A percentile compares a stretch with the other conserved stretches of the same genome.
These are phyloP conservation scores for Atta texana DNA, from an alignment of 1,140 invertebrate genomes.

Conservation along the genomic window DNA sequence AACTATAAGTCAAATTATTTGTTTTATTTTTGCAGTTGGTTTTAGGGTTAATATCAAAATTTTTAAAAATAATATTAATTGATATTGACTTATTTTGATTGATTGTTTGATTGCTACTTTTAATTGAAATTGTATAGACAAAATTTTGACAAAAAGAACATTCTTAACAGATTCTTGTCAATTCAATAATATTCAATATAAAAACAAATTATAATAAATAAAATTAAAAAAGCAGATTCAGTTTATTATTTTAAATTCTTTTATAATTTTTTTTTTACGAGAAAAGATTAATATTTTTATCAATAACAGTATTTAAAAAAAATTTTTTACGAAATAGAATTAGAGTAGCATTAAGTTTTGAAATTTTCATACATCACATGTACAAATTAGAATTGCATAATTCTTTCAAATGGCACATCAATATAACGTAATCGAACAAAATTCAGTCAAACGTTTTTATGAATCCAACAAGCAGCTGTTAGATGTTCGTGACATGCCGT, in stretches of 20 bases:
- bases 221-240: too few relatives aligned
- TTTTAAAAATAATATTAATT: too few relatives aligned
- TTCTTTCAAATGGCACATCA: conserved; percentile 15
- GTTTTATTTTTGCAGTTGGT: too few relatives aligned
- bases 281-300: neutral
- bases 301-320: neutral
- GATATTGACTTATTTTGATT: too few relatives aligned
- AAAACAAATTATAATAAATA: too few relatives aligned
- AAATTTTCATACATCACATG: neutral
- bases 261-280: neutral
- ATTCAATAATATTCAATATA: too few relatives aligned
- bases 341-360: neutral
- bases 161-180: too few relatives aligned
- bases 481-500: neutral
- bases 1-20: too few relatives aligned
- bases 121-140: too few relatives aligned
- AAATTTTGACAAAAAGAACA: too few relatives aligned
- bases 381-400: neutral
- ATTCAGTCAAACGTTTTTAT: neutral
- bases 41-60: too few relatives aligned
- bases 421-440: neutral
- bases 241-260: neutral
- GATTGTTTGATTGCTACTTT: too few relatives aligned
- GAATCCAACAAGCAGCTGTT: neutral
- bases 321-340: neutral